Evolutionary conservation across 1,140 invertebrate genomes (phyloP).

Genomic region (Polypedilum vanderplanki): DNA sequence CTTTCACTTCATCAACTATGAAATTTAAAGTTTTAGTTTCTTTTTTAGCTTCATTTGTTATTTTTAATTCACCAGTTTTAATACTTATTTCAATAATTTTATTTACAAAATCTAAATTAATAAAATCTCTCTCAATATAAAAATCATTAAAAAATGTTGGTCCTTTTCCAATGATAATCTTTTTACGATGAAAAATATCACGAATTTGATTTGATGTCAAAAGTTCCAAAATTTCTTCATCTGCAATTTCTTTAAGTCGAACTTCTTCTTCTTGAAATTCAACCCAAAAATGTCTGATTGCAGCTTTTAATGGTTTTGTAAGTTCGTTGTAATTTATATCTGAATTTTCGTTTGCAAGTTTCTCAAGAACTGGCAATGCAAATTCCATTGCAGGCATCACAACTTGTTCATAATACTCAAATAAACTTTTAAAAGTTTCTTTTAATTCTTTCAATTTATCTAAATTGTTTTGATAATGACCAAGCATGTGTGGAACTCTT

Average conservation of each 20-base stretch:
- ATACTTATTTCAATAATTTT: too few species aligned
- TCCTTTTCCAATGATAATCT: too few species aligned
- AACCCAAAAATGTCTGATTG: not conserved
- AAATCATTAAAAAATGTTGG: too few species aligned
- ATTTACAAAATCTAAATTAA: too few species aligned
- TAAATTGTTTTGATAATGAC: not conserved
- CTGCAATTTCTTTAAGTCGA: not conserved
- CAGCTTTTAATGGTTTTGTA: not conserved
- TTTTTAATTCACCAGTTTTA: too few species aligned
- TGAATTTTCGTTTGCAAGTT: not conserved
- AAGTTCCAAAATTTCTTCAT: not conserved
- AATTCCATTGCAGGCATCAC: not conserved
- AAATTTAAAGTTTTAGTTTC: too few species aligned
- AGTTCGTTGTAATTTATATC: not conserved
- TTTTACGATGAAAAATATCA: too few species aligned
- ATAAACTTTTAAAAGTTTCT: not conserved
- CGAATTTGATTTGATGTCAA: not conserved
- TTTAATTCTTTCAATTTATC: not conserved
- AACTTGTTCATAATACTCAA: not conserved
- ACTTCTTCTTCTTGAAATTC: not conserved
- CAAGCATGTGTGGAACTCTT: not conserved
- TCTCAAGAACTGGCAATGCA: not conserved
- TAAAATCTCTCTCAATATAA: too few species aligned
- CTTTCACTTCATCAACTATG: too few species aligned
- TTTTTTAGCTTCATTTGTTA: not conserved